A percentile compares a stretch with the other conserved stretches of the same genome.
These are phyloP conservation scores for Melieria crassipennis DNA, from an alignment of 2,888 invertebrate genomes.

Conservation along the genomic window DNA sequence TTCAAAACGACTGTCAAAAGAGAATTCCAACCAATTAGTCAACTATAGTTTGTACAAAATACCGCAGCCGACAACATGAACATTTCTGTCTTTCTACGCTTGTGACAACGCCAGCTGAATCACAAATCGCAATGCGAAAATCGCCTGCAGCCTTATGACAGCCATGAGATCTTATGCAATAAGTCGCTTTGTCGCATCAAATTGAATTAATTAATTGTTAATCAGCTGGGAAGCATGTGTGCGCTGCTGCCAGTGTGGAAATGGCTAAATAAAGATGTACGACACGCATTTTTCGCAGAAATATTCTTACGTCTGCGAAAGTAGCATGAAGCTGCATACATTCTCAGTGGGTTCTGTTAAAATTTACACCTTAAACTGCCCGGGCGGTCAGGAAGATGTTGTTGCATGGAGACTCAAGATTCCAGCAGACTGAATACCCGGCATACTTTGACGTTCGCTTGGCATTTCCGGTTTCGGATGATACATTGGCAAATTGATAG, in stretches of 20 bases:
- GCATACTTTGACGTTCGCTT: too few species aligned
- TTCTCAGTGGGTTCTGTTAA: conserved; percentile 20
- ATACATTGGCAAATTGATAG: too few species aligned
- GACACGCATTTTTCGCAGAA: conserved; percentile 42
- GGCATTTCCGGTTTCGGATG: too few species aligned
- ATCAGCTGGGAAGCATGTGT: conserved; percentile 24
- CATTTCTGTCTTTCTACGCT: not conserved
- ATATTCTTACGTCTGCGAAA: conserved; percentile 28
- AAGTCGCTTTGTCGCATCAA: not conserved
- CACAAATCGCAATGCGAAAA: conserved; percentile 4
- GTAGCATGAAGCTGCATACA: not conserved
- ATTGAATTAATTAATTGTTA: conserved; percentile 34
- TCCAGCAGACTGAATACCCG: too few species aligned
- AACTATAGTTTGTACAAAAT: too few species aligned
- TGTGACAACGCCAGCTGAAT: conserved; percentile 18
- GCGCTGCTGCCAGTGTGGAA: not conserved
- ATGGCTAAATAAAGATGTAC: conserved; percentile 42
- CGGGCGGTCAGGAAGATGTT: too few species aligned
- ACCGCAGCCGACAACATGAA: too few species aligned
- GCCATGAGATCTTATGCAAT: not conserved
- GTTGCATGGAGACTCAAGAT: too few species aligned
- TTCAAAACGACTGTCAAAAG: not conserved
- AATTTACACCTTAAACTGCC: conserved; percentile 11
- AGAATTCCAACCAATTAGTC: conserved; percentile 27
- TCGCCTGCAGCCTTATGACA: conserved; percentile 19